These are phyloP conservation scores for Tarsius wallacei DNA, from an alignment of 2,797 vertebrate genomes.

Conservation along the genomic window DNA sequence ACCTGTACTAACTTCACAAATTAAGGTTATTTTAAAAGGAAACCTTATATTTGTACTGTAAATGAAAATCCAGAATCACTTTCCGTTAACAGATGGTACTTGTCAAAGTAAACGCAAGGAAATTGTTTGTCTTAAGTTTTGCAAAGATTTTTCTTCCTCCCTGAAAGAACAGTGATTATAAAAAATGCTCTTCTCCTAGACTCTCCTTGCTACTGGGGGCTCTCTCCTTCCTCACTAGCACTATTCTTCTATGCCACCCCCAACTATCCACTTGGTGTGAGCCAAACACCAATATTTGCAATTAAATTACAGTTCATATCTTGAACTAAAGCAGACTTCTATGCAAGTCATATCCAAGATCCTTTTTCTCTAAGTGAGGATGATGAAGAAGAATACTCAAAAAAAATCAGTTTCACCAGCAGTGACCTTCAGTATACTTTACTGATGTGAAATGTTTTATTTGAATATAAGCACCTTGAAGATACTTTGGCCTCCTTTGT, in stretches of 20 bases:
- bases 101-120: slow-evolving; percentile 44
- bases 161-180: slow-evolving; percentile 3
- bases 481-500: slow-evolving; percentile 4
- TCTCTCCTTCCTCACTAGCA: not conserved
- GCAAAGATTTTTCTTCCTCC: slow-evolving; percentile 13
- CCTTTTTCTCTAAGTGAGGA: not conserved
- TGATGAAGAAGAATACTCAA: not conserved
- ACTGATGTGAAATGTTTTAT: not conserved
- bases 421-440: not conserved
- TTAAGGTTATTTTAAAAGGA: slow-evolving; percentile 55
- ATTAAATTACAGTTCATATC: not conserved
- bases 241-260: not conserved
- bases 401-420: not conserved
- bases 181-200: not conserved
- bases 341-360: not conserved
- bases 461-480: not conserved
- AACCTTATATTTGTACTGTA: slow-evolving; percentile 33
- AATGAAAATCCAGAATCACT: slow-evolving; percentile 39
- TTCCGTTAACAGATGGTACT: not conserved
- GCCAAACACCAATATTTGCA: slow-evolving; percentile 42
- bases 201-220: not conserved
- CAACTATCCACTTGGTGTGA: not conserved
- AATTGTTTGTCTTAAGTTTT: slow-evolving; percentile 7
- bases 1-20: slow-evolving; percentile 20
- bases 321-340: slow-evolving; percentile 24